Base-by-base conservation (phyloP, 2,888 invertebrate genomes). In the Lasioglossum figueresi region DNA sequence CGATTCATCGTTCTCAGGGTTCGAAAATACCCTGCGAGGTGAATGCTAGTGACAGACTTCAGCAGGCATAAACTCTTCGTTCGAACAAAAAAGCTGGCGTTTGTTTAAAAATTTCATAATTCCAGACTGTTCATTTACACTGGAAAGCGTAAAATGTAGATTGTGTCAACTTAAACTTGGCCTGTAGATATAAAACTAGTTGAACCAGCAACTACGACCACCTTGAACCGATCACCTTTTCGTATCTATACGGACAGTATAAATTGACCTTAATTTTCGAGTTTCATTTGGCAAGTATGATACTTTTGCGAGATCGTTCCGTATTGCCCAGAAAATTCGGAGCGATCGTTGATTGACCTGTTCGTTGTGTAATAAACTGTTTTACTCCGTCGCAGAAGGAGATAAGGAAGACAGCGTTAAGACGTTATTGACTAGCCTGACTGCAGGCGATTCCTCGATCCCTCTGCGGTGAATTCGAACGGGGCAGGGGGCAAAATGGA, bases 1-100 rank as follows among this genome's bases (percentile, higher is more conserved):
- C 85, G 85, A 80, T 83, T 87, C 90, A 87, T 83, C 78, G 80
- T 79, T 40, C 68, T 43, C 31, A 63, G 70, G 27, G 59, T 72
- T 31, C 79, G 12, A 78, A 76, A 79, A 82, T 68, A 59, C 45
- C 56, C 10, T 77, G 56, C 12, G 48, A 37, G 76, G 34, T 34
- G 66, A 66, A 48, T 34, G 66, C n/a, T 19, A 12, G 14, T 45
- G 83, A 72, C 37, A 43, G 34, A 48, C 31, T 12, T 16, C 37
- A 45, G 31, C 23, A 8, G 37, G 27, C 14, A 19, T 27, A 45
- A 34, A 8, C 8, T n/a, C 31, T 45, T 71, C 4, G 16, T 27
- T 19, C 40, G 5, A 40, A 52, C 23, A 23, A 40, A 31, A 31
- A n/a, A 1, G 14, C 5, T 14, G 27, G 5, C 6, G 5, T n/a